Conservation (phyloP, 2,888 invertebrate genomes). For the Tinea trinotella region DNA sequence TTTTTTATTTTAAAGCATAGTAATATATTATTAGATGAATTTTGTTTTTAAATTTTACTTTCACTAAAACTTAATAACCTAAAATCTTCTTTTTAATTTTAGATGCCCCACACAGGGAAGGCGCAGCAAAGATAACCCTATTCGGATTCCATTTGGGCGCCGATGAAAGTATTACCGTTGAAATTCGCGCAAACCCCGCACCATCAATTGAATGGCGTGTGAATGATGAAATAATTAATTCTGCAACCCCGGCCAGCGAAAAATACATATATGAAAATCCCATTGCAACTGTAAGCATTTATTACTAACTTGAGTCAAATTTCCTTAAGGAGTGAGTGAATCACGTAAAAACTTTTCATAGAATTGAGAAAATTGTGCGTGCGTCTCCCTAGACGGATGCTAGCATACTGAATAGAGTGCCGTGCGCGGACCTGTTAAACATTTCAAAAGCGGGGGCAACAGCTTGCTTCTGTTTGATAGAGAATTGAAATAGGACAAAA, state of each 20-base stretch:
- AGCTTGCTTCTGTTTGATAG: background rate
- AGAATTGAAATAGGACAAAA: background rate
- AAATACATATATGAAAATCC: background rate
- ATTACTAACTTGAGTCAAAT: background rate
- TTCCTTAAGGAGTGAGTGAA: no score
- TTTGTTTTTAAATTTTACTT: no score
- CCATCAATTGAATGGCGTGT: conserved; percentile 80
- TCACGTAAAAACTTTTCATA: background rate
- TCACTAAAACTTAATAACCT: no score
- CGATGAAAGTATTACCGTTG: conserved; percentile 81
- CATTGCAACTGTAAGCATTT: background rate
- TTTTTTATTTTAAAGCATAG: no score
- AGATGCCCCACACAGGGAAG: conserved; percentile 77
- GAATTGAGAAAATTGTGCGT: background rate
- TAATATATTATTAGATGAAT: no score
- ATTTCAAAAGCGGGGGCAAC: background rate
- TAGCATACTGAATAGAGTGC: conserved; percentile 13
- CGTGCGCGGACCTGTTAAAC: background rate
- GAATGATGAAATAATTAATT: conserved; percentile 47
- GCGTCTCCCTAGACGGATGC: background rate
- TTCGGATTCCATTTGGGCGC: conserved; percentile 82
- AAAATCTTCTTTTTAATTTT: no score
- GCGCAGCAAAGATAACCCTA: conserved; percentile 71
- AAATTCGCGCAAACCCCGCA: conserved; percentile 79
- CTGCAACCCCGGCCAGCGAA: conserved; percentile 62